These are phyloP conservation scores for Tribolium freemani DNA, from an alignment of 2,888 invertebrate species.

Conservation along the genomic window DNA sequence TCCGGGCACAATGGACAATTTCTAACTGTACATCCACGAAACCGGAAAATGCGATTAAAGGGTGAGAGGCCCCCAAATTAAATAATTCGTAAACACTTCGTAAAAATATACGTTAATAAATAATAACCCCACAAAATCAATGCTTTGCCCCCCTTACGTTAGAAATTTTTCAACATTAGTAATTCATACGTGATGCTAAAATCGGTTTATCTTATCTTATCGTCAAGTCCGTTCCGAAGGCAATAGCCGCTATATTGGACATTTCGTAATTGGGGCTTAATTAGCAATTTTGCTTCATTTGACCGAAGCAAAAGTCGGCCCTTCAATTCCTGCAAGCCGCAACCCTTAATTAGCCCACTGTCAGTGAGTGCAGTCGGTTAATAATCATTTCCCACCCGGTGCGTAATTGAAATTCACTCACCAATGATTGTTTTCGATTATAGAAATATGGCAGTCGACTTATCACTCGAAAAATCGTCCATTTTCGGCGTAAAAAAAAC, in stretches of 20 bases:
- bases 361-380: not conserved
- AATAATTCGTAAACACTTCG: no score
- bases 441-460: conserved; percentile 49
- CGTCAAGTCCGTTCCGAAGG: conserved; percentile 15
- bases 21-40: conserved; percentile 18
- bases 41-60: conserved; percentile 4
- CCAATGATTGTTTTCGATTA: conserved; percentile 39
- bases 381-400: not conserved
- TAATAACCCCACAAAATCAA: no score
- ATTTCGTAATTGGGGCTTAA: conserved; percentile 25
- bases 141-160: no score
- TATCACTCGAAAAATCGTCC: conserved; percentile 9
- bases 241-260: conserved; percentile 19
- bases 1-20: conserved; percentile 16
- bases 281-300: not conserved
- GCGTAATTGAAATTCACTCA: conserved; percentile 5
- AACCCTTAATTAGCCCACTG: no score
- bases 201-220: conserved; percentile 30
- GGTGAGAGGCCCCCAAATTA: no score
- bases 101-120: no score
- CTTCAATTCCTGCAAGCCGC: no score
- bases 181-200: not conserved
- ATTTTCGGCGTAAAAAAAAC: not conserved
- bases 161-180: no score
- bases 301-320: no score